phyloP scores from a whole-genome alignment of 2,888 invertebrate genomes.

The Scaptomyza polygonia region DNA sequence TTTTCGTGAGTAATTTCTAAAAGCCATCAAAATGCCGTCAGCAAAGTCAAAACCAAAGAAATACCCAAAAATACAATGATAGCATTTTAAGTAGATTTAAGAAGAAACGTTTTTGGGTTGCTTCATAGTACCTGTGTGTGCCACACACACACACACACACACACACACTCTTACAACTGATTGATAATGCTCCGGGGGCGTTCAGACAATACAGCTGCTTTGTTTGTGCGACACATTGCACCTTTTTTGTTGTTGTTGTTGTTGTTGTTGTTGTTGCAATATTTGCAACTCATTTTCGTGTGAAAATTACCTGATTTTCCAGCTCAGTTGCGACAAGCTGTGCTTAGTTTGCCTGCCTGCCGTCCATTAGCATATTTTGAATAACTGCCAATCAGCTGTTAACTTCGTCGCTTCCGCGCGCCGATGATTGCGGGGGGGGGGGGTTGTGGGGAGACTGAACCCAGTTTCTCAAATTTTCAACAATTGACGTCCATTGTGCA shows the following conservation, averaged over 20 bases:
- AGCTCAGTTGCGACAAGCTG: constrained; percentile 47
- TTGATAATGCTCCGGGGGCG: constrained; percentile 64
- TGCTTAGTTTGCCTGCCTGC: constrained; percentile 2
- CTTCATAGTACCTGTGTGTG: constrained; percentile 38
- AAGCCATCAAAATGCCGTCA: constrained; percentile 67
- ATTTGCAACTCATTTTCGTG: constrained; percentile 48
- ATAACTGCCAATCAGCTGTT: constrained; percentile 72
- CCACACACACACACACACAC: constrained; percentile 14
- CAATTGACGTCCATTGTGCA: constrained; percentile 70
- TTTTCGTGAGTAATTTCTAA: constrained; percentile 68
- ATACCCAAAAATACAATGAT: constrained; percentile 28
- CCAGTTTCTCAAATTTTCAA: constrained; percentile 39
- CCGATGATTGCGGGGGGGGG: background rate
- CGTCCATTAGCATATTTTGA: constrained; percentile 60
- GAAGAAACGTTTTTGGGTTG: constrained; percentile 37
- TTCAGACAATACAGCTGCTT: constrained; percentile 34
- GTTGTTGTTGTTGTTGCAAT: constrained; percentile 10
- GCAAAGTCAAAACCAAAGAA: constrained; percentile 49
- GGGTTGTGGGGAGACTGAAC: constrained; percentile 3
- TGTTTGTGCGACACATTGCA: constrained; percentile 51
- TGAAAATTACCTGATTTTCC: constrained; percentile 76
- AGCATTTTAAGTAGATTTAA: constrained; percentile 51
- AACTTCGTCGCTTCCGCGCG: constrained; percentile 34
- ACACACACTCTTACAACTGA: constrained; percentile 58
- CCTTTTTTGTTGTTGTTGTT: background rate